Conservation (phyloP, 1,140 invertebrate species). For the Phthorimaea operculella region DNA sequence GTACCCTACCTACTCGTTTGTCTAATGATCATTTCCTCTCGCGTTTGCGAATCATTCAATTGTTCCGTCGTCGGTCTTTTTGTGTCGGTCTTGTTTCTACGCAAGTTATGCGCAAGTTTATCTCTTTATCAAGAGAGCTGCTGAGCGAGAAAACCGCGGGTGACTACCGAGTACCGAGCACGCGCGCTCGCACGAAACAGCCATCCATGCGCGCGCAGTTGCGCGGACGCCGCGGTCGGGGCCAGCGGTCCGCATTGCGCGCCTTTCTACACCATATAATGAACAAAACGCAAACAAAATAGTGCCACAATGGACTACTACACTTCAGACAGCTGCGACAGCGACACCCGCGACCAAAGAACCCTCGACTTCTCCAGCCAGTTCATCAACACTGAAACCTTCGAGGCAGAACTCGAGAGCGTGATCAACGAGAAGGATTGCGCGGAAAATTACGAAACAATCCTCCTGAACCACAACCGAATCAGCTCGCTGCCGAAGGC, state of each 20-base stretch:
- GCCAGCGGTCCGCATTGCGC: slow-evolving; percentile 18
- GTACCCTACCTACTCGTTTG: no score
- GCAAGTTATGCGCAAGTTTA: neutral
- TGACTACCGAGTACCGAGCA: neutral
- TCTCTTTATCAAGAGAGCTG: neutral
- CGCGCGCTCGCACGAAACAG: slow-evolving; percentile 6
- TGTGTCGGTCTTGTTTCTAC: neutral
- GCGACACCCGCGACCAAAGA: slow-evolving; percentile 73
- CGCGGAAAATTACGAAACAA: slow-evolving; percentile 73
- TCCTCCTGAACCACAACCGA: slow-evolving; percentile 79
- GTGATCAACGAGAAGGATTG: slow-evolving; percentile 69
- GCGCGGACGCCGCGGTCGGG: slow-evolving; percentile 36
- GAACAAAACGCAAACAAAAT: neutral
- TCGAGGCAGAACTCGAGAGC: slow-evolving; percentile 70
- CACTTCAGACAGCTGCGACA: slow-evolving; percentile 84
- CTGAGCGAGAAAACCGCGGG: neutral
- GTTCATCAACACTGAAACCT: slow-evolving; percentile 69
- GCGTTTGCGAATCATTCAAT: no score
- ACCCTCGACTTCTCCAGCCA: slow-evolving; percentile 78
- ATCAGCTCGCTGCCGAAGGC: slow-evolving; percentile 67
- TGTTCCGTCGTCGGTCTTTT: neutral
- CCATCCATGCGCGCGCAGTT: slow-evolving; percentile 27
- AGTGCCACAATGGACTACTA: slow-evolving; percentile 74
- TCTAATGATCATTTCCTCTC: no score
- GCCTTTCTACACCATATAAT: neutral